Percentiles rank a stretch among this genome's conserved stretches.
phyloP scores from a whole-genome alignment of 2,888 invertebrate species.

The Synergus itoensis region DNA sequence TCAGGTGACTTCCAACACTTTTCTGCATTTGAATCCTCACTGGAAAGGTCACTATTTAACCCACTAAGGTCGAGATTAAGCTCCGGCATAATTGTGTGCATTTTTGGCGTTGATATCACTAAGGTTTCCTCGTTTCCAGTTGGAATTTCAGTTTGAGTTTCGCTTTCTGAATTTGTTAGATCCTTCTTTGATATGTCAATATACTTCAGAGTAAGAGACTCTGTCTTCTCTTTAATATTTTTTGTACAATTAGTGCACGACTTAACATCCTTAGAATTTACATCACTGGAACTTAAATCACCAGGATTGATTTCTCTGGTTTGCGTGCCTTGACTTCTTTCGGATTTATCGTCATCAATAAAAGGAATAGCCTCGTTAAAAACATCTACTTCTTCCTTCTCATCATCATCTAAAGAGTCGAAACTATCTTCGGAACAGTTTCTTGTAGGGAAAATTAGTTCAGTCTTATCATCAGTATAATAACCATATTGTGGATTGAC shows the following conservation, averaged over 20 bases:
- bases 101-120: conserved; percentile 46
- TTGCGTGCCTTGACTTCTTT: neutral
- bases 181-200: neutral
- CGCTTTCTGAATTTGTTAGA: neutral
- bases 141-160: neutral
- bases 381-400: conserved; percentile 9
- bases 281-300: neutral
- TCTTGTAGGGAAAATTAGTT: conserved; percentile 62
- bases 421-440: conserved; percentile 57
- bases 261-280: neutral
- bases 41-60: conserved; percentile 68
- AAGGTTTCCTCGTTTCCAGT: conserved; percentile 25
- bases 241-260: neutral
- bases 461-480: conserved; percentile 65
- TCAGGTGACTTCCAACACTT: conserved; percentile 87
- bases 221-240: neutral
- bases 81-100: conserved; percentile 67
- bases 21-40: conserved; percentile 66
- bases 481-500: conserved; percentile 60
- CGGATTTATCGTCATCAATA: conserved; percentile 29
- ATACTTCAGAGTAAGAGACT: conserved; percentile 3
- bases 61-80: conserved; percentile 75
- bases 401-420: conserved; percentile 53
- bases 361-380: conserved; percentile 25
- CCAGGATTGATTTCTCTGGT: neutral